Evolutionary conservation across 30 jellyfish, hydroid and myxozoan species (phyloP), one percentile per base, ranked within the genome.

Genomic region (Hydra vulgaris): DNA sequence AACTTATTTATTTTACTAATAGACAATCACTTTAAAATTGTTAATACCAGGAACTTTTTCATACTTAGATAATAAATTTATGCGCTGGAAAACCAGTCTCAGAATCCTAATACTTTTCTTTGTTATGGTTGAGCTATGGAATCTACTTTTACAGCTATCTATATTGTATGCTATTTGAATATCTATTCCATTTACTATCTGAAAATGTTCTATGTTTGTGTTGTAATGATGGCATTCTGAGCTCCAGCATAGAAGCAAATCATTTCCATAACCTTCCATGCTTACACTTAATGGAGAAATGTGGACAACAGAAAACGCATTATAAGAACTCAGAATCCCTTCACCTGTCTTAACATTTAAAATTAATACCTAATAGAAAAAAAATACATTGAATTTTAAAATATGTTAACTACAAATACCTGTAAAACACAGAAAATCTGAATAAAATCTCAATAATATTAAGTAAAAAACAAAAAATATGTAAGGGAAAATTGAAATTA

Each of bases 221-320:
- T 93, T 95, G 74, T 93, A 96, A 0, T 89, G 95, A 7, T 74
- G 53, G 82, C 99, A 93, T 69, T 87, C 99, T 53, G 94, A 96
- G 12, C 72, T 25, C 99, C 99, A 93, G 88, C 83, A 88, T 26
- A 93, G 83, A 76, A 83, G 88, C 74, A 93, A 72, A 74, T 93
- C 99, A 76, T 93, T 93, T 27, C 99, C 99, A 27, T 54, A 40
- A 54, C 99, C 99, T 71, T 93, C 89, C 91, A 87, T 81, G 84
- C 96, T 87, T 56, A 93, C 89, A 18, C 90, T 26, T 27, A 93
- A 81, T 21, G 96, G 96, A 5, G 99, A 93, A 15, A 95, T 74
- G 75, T 87, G 84, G 1, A 96, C 88, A 1, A 89, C 86, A 27
- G 96, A 94, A 16, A 96, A 93, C 21, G 99, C 75, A 52, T 61